Percentiles rank a stretch among this genome's conserved stretches.
phyloP scores from a whole-genome alignment of 2,888 invertebrate species.

The Rotaria macrura region DNA sequence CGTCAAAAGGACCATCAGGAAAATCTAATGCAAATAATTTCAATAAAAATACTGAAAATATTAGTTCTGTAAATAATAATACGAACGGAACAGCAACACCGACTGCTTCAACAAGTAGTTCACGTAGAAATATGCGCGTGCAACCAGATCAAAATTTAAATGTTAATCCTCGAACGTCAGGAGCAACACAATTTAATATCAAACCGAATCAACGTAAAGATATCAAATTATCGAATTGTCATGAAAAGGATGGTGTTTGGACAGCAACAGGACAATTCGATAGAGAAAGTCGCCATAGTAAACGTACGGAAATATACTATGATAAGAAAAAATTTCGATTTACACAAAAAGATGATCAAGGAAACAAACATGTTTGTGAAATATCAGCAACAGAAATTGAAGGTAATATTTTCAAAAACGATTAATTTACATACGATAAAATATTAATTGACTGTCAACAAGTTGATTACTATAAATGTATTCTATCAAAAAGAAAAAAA shows the following conservation, averaged over 20 bases:
- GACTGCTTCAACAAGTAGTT: background rate
- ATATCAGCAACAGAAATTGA: background rate
- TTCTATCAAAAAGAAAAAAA: too few species aligned
- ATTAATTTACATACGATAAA: too few species aligned
- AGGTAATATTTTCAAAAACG: background rate
- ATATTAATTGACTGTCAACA: too few species aligned
- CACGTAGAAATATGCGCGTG: background rate
- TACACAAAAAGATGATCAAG: background rate
- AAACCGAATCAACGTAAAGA: constrained; percentile 9
- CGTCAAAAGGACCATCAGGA: too few species aligned
- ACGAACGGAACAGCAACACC: background rate
- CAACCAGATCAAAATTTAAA: background rate
- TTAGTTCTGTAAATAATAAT: background rate
- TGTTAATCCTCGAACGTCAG: background rate
- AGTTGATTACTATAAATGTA: too few species aligned
- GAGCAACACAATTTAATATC: background rate
- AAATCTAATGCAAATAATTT: too few species aligned
- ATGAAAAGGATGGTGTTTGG: constrained; percentile 8
- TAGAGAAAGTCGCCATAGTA: background rate
- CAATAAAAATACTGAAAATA: background rate
- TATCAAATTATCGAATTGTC: constrained; percentile 5
- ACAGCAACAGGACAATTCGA: constrained; percentile 10
- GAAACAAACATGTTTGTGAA: background rate
- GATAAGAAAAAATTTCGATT: constrained; percentile 6
- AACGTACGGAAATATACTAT: background rate